Base-by-base conservation (phyloP, 2,113 vertebrate genomes). In the Natator depressus region DNA sequence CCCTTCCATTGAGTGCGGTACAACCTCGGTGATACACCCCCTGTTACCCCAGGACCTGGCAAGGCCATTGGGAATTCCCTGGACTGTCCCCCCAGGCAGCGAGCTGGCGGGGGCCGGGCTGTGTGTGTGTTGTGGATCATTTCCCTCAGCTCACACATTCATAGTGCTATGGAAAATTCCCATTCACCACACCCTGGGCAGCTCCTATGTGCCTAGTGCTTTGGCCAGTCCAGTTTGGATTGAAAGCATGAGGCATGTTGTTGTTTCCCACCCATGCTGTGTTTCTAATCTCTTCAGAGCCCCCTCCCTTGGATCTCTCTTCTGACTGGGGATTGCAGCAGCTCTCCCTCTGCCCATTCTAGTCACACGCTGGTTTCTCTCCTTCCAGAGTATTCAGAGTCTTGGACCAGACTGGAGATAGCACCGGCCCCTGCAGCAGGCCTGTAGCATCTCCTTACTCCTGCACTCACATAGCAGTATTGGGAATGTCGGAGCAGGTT, bases 1-100 rank as follows among this genome's bases (percentile, higher is more conserved):
- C n/a, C 42, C 2, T 7, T 5, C 1, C 2, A 0, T 25, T 13
- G 3, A 69, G 10, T 0, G 1, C 59, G 1, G 16, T 89, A 14
- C 35, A 49, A 72, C 13, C n/a, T 3, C 1, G 35, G 31, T 17
- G 62, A 17, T 35, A 7, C 35, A 17, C 62, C 62, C 35, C 22
- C 22, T 12, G 25, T 59, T 59, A 27, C 27, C 57, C 14, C 14
- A 17, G 25, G 22, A 55, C 54, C 54, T 54, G 54, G 54, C 54
- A 54, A 54, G 55, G 55, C 57, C 57, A 12, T 25, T 59, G 31
- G 31, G 59, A 62, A 62, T 62, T 62, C 29, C 59, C 59, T 65
- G 31, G 29, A 35, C 29, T 31, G 62, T 35, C 13, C 29, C 53
- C 59, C 31, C 62, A 16, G 31, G 31, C 62, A n/a, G 62, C 8